Evolutionary conservation across 2,113 vertebrate genomes (phyloP).

Genomic region (zebrafish (Danio rerio)): DNA sequence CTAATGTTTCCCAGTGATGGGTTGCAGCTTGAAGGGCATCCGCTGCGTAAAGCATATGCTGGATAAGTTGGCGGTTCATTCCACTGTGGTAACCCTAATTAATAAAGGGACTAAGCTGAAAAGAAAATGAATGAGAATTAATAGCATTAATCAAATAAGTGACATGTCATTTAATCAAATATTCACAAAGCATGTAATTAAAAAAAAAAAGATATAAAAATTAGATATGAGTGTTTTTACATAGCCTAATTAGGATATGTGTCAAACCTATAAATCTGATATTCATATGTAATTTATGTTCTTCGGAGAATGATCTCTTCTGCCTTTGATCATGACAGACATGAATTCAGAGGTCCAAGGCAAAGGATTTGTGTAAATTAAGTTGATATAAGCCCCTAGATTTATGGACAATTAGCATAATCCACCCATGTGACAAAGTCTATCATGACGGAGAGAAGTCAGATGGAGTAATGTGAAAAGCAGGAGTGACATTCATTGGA

Average conservation of each 20-base stretch:
- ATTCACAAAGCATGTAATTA: constrained; percentile 19
- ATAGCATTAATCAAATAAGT: neutral
- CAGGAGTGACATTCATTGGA: constrained; percentile 65
- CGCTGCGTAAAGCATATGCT: no score
- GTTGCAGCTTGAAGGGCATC: no score
- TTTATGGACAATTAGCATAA: constrained; percentile 59
- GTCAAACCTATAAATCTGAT: neutral
- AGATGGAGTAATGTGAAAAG: constrained; percentile 66
- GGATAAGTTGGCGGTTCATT: no score
- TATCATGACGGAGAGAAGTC: constrained; percentile 65
- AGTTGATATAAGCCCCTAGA: constrained; percentile 44
- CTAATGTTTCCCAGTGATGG: no score
- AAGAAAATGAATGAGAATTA: no score
- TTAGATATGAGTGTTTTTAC: neutral
- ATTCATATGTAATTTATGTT: neutral
- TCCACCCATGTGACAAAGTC: constrained; percentile 54
- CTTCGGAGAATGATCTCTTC: neutral
- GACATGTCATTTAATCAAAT: neutral
- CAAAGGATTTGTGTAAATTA: constrained; percentile 34
- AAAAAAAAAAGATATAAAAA: neutral
- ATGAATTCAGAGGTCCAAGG: constrained; percentile 24
- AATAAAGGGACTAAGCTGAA: no score
- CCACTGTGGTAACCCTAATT: no score
- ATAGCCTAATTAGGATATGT: neutral
- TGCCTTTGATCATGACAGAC: constrained; percentile 39